These are phyloP conservation scores for Enoplosus armatus DNA, from an alignment of 2,797 vertebrate genomes.

Conservation along the genomic window DNA sequence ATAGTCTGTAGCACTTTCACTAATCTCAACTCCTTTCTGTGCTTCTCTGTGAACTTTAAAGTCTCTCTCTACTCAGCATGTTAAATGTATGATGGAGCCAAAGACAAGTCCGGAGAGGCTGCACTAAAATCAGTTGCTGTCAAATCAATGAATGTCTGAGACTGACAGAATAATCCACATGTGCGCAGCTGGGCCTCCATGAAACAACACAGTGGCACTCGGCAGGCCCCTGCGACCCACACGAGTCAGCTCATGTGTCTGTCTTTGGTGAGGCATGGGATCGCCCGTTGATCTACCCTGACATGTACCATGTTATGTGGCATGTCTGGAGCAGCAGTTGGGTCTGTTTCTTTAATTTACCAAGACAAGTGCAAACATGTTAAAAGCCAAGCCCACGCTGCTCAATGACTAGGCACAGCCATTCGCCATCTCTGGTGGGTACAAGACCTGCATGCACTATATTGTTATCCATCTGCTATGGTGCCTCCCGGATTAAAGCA, in stretches of 20 bases:
- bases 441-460: conserved; percentile 46
- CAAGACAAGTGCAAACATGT: conserved; percentile 76
- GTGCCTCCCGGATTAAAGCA: conserved; percentile 59
- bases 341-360: conserved; percentile 75
- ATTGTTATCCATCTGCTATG: conserved; percentile 59
- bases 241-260: conserved; percentile 57
- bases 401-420: conserved; percentile 19
- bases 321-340: conserved; percentile 64
- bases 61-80: conserved; percentile 40
- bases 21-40: conserved; percentile 38
- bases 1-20: conserved; percentile 28
- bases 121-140: conserved; percentile 75
- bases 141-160: conserved; percentile 66
- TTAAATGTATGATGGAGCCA: conserved; percentile 63
- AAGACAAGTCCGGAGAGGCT: conserved; percentile 58
- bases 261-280: conserved; percentile 50
- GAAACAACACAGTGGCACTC: conserved; percentile 55
- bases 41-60: conserved; percentile 50
- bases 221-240: conserved; percentile 44
- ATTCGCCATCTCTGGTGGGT: conserved; percentile 55
- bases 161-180: conserved; percentile 69
- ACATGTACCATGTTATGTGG: conserved; percentile 72
- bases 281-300: conserved; percentile 66
- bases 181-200: conserved; percentile 57
- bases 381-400: conserved; percentile 66